Evolutionary conservation across 2,797 vertebrate species (phyloP).

Genomic region (Limnodromus scolopaceus): DNA sequence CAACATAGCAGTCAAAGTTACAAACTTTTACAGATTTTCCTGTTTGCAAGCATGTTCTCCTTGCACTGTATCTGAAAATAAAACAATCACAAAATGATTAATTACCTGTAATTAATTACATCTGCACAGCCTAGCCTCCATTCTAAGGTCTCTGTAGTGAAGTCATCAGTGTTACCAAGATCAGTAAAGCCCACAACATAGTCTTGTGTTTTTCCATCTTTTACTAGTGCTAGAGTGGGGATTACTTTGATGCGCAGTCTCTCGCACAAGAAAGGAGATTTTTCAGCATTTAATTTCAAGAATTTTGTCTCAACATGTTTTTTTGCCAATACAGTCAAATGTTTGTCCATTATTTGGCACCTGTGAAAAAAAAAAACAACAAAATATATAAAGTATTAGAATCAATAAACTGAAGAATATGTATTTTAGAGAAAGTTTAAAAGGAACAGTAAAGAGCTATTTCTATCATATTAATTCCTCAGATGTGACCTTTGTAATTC

Average conservation of each 20-base stretch:
- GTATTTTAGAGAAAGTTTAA: not conserved
- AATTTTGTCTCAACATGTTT: conserved; percentile 98
- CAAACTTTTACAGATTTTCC: not conserved
- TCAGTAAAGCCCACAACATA: conserved; percentile 94
- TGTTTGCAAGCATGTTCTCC: conserved; percentile 50
- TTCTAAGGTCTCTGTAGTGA: conserved; percentile 92
- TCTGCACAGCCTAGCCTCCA: conserved; percentile 94
- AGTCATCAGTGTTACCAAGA: conserved; percentile 95
- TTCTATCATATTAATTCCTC: not conserved
- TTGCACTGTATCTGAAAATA: conserved; percentile 48
- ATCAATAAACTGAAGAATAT: not conserved
- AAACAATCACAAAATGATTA: not conserved
- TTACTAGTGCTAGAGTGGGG: conserved; percentile 91
- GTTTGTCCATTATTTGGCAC: conserved; percentile 95
- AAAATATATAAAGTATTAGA: not conserved
- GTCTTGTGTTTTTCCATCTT: conserved; percentile 95
- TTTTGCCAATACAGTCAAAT: conserved; percentile 89
- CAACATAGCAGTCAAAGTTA: not conserved
- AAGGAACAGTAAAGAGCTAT: not conserved
- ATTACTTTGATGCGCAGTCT: conserved; percentile 93
- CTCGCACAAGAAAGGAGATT: conserved; percentile 94
- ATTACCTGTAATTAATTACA: conserved; percentile 94
- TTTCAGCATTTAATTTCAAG: conserved; percentile 95
- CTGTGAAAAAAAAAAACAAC: conserved; percentile 67
- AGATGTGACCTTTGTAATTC: not conserved